Conservation (phyloP, 1,140 invertebrate species). For the Drosophila nasuta region DNA sequence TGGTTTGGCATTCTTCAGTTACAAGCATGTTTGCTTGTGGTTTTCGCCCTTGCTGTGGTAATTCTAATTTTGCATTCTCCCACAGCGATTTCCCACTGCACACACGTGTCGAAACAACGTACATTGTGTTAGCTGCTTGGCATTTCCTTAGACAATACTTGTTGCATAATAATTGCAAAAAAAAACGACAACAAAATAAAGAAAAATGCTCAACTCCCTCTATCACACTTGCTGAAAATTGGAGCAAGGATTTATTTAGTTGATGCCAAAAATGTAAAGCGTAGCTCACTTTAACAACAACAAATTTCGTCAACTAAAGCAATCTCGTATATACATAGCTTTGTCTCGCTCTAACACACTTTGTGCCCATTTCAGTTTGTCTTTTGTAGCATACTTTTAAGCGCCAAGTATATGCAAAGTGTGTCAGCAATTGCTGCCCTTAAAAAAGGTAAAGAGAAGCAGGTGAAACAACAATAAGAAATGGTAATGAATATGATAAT, state of each 20-base stretch:
- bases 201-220: neutral
- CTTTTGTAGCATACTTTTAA: constrained; percentile 8
- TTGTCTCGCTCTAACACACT: too few relatives aligned
- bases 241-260: constrained; percentile 4
- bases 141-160: constrained; percentile 65
- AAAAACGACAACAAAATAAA: neutral
- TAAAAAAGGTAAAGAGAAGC: neutral
- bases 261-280: neutral
- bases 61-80: constrained; percentile 67
- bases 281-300: neutral
- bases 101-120: neutral
- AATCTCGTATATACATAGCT: too few relatives aligned
- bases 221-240: constrained; percentile 18
- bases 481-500: neutral
- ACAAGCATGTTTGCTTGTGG: constrained; percentile 27
- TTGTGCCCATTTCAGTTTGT: neutral
- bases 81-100: constrained; percentile 34
- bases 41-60: constrained; percentile 44
- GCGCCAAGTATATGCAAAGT: constrained; percentile 2
- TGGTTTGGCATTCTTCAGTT: constrained; percentile 1
- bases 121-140: constrained; percentile 22
- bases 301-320: too few relatives aligned
- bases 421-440: neutral
- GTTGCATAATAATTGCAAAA: constrained; percentile 65
- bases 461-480: neutral